Conservation (phyloP, 2,797 vertebrate genomes). For the Pygocentrus nattereri region DNA sequence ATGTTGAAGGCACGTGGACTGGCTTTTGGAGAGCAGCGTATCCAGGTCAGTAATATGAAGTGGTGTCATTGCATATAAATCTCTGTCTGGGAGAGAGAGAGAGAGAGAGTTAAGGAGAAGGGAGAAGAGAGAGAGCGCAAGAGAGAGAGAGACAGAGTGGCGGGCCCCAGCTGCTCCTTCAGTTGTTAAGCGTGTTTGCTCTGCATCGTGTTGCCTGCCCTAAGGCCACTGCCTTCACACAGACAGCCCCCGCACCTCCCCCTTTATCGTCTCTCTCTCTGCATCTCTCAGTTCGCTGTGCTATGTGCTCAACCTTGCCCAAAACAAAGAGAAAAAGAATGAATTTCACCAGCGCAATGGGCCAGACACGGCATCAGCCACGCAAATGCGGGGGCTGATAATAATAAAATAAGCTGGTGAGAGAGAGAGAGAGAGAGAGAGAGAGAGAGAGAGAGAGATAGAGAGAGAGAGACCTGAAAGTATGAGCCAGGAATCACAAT, state of each 20-base stretch:
- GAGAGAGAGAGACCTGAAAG: background rate
- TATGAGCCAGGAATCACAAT: constrained; percentile 30
- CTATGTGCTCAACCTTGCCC: constrained; percentile 9
- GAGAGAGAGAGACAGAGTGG: constrained; percentile 19
- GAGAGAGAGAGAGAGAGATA: background rate
- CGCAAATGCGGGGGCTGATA: constrained; percentile 39
- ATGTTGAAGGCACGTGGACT: constrained; percentile 3
- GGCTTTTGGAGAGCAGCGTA: constrained; percentile 39
- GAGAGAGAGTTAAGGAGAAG: background rate
- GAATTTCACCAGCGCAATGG: constrained; percentile 8
- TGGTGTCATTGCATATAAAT: constrained; percentile 59
- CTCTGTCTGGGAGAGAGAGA: constrained; percentile 39
- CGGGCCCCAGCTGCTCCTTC: constrained; percentile 60
- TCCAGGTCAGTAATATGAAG: constrained; percentile 65
- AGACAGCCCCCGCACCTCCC: constrained; percentile 13
- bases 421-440: background rate
- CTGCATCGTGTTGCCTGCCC: constrained; percentile 54
- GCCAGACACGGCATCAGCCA: constrained; percentile 22
- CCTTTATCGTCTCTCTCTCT: background rate
- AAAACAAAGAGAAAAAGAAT: constrained; percentile 34
- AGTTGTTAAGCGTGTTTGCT: constrained; percentile 63
- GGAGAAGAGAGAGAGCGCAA: constrained; percentile 3
- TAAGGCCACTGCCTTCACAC: constrained; percentile 51
- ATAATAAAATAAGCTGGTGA: background rate
- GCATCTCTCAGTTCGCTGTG: background rate